Evolutionary conservation across 2,113 vertebrate genomes (phyloP), one percentile per base, ranked within the genome.

Genomic region (Corythaixoides concolor): DNA sequence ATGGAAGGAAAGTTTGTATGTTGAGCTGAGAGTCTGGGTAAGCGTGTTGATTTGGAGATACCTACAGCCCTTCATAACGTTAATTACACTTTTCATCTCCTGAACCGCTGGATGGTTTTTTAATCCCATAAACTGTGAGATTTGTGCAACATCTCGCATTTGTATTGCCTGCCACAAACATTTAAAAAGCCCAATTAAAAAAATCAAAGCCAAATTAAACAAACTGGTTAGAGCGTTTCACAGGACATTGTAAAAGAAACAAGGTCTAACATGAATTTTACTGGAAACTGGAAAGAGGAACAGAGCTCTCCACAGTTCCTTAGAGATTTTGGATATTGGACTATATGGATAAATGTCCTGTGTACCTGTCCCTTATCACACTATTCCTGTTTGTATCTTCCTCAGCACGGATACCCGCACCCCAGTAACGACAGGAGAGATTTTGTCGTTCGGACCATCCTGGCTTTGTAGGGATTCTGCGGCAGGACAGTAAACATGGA

Each of bases 371-470:
- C 47, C 47, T 41, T 6, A 5, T 6, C 33, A 6, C 6, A 11
- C 41, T 17, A 3, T 9, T 72, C 12, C 58, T 37, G 35, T 6
- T 5, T 4, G 39, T 3, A 3, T 20, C 32, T 37, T 64, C 64
- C 19, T 15, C 64, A 23, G 49, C 9, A 12, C 5, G 3, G 24
- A 4, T 4, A 17, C 5, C 62, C 0, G 19, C 9, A 1, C 33
- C 35, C 41, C 50, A 4, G 23, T 1, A 12, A 23, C 0, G 10
- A 2, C 0, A 8, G 8, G 13, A 20, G 62, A 14, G 45, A 4
- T 21, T 12, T 22, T 2, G 2, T 22, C 3, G 1, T 41, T 47
- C 10, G 4, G 2, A 9, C 1, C 21, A 7, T 1, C 4, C 26
- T 1, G 52, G 45, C 11, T 19, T 8, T 17, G 53, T 2, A 5